Conservation (phyloP, 2,888 invertebrate species). For the Monopis laevigella region DNA sequence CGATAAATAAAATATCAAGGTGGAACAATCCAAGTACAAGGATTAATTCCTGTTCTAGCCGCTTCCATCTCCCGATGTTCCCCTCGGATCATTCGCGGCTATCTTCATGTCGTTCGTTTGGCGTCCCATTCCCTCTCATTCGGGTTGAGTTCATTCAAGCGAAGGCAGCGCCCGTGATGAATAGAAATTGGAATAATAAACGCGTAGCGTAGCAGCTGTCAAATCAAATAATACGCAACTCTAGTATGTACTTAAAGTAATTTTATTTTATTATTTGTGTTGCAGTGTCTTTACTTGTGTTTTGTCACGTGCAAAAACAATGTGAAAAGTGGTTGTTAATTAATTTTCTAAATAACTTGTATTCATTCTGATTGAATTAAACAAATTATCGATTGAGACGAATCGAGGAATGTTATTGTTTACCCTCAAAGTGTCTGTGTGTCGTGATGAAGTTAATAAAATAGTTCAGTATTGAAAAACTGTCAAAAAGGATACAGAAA, state of each 20-base stretch:
- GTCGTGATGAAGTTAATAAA: slow-evolving; percentile 51
- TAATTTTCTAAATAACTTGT: slow-evolving; percentile 58
- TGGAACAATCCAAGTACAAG: no score
- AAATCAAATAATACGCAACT: slow-evolving; percentile 41
- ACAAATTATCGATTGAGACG: slow-evolving; percentile 39
- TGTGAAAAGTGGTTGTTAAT: slow-evolving; percentile 69
- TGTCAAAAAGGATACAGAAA: slow-evolving; percentile 64
- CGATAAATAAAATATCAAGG: no score
- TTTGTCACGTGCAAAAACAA: slow-evolving; percentile 65
- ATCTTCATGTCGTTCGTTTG: slow-evolving; percentile 37
- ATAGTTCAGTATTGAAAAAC: slow-evolving; percentile 46
- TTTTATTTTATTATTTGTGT: slow-evolving; percentile 31
- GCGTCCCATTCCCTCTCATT: slow-evolving; percentile 31
- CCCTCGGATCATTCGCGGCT: slow-evolving; percentile 37
- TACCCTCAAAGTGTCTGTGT: slow-evolving; percentile 46
- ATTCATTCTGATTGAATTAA: slow-evolving; percentile 53
- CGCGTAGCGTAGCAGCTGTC: slow-evolving; percentile 63
- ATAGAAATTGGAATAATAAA: slow-evolving; percentile 52
- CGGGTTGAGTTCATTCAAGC: slow-evolving; percentile 46
- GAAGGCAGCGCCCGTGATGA: slow-evolving; percentile 27
- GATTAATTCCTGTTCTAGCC: slow-evolving; percentile 54
- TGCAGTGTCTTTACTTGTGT: slow-evolving; percentile 66
- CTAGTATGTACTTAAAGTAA: slow-evolving; percentile 16
- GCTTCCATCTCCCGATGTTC: slow-evolving; percentile 36
- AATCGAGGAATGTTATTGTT: slow-evolving; percentile 35